Conservation (phyloP, 1,140 invertebrate species). For the Leptinotarsa defecta region DNA sequence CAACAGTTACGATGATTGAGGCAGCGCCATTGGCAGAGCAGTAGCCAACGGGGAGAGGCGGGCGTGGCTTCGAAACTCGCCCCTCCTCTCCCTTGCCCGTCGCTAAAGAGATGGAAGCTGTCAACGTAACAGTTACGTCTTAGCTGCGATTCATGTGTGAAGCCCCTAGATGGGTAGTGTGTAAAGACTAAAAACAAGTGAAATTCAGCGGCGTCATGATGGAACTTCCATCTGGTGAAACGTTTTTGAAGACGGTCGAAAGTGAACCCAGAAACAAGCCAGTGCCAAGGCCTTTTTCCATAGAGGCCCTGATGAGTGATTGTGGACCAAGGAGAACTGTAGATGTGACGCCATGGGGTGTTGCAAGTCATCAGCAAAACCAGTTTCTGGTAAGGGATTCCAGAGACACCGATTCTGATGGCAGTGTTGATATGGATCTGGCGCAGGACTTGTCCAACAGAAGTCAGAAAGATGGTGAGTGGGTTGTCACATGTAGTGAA, state of each 20-base stretch:
- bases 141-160: background rate
- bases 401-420: slow-evolving; percentile 53
- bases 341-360: slow-evolving; percentile 36
- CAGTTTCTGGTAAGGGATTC: slow-evolving; percentile 30
- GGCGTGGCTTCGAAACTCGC: slow-evolving; percentile 23
- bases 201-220: slow-evolving; percentile 24
- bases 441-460: slow-evolving; percentile 54
- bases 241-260: slow-evolving; percentile 12
- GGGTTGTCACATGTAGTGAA: too few relatives aligned
- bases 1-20: slow-evolving; percentile 40
- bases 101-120: slow-evolving; percentile 26
- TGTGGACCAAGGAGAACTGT: slow-evolving; percentile 44
- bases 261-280: slow-evolving; percentile 43
- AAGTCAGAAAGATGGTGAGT: slow-evolving; percentile 50
- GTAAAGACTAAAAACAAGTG: background rate
- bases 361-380: slow-evolving; percentile 33
- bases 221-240: slow-evolving; percentile 40
- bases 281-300: slow-evolving; percentile 55
- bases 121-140: slow-evolving; percentile 20
- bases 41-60: slow-evolving; percentile 35
- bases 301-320: slow-evolving; percentile 55
- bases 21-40: slow-evolving; percentile 36
- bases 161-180: background rate
- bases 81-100: slow-evolving; percentile 29
- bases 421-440: slow-evolving; percentile 54